Evolutionary conservation across 2,113 vertebrate species (phyloP), one percentile per base, ranked within the genome.

Genomic region (Urocitellus parryii): DNA sequence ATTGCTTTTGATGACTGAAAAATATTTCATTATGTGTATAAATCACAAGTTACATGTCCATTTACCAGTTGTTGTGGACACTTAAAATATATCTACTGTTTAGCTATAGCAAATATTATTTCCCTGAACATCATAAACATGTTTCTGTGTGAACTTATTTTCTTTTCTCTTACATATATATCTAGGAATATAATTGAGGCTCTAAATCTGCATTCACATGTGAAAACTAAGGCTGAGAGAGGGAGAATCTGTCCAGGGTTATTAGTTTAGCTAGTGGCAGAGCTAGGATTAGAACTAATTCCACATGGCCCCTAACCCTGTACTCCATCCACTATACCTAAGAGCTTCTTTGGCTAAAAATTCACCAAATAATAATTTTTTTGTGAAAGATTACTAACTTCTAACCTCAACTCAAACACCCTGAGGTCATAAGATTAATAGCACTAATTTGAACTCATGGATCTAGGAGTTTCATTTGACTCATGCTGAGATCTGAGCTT

Each of bases 401-500:
- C 85, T 90, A 95, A 95, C 84, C 70, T 91, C 56, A 89, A 68
- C 53, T 88, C 91, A 85, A 95, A 96, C 73, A 95, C 87, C 92
- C 68, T 18, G 87, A 88, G 90, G 81, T 96, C 92, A 72, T 90
- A 91, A 88, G 95, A 96, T 95, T 81, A 97, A 88, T 76, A 90
- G 77, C 4, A 81, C 72, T 93, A 95, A 96, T 96, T 82, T 95
- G 84, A 97, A 96, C 91, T 95, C 68, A 8, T 45, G 81, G 84
- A 97, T 90, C 74, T 25, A 83, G 78, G 17, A 82, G 77, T 92
- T 95, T 95, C 87, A 90, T 92, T 87, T 93, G 84, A 67, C 29
- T 80, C 96, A 76, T 32, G 84, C 95, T 92, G 96, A 94, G 96
- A 97, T 95, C 87, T 88, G 90, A 96, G 94, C 74, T 88, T 96